phyloP scores from a whole-genome alignment of 2,888 invertebrate species.

The Cyclophora albipunctata region DNA sequence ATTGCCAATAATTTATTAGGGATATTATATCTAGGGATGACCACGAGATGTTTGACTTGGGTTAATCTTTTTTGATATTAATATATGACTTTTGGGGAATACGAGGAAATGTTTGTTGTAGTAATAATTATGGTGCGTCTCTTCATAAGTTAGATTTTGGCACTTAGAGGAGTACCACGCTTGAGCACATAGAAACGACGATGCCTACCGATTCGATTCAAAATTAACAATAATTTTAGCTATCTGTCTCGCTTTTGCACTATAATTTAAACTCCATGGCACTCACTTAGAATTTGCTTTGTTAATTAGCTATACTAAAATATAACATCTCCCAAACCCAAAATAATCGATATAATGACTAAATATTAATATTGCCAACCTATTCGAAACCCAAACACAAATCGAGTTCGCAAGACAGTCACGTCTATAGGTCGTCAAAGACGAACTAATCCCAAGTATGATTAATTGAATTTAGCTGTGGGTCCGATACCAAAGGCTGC shows the following conservation, averaged over 20 bases:
- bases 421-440: constrained; percentile 56
- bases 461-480: constrained; percentile 68
- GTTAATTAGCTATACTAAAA: too few relatives aligned
- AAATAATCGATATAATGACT: too few relatives aligned
- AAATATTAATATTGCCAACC: not conserved
- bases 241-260: not conserved
- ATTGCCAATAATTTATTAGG: constrained; percentile 43
- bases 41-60: not conserved
- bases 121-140: too few relatives aligned
- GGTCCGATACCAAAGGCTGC: constrained; percentile 39
- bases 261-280: too few relatives aligned
- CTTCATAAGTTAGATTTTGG: too few relatives aligned
- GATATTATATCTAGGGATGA: constrained; percentile 27
- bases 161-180: too few relatives aligned
- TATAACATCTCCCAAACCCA: too few relatives aligned
- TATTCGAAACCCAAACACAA: constrained; percentile 14
- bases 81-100: too few relatives aligned
- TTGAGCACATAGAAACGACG: too few relatives aligned
- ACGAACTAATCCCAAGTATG: constrained; percentile 68
- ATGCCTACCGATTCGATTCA: not conserved
- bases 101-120: too few relatives aligned
- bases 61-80: too few relatives aligned
- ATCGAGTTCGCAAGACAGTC: constrained; percentile 45
- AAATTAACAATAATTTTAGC: not conserved
- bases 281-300: too few relatives aligned